phyloP scores from a whole-genome alignment of 1,140 invertebrate genomes.

The Nixonia krombeini region DNA sequence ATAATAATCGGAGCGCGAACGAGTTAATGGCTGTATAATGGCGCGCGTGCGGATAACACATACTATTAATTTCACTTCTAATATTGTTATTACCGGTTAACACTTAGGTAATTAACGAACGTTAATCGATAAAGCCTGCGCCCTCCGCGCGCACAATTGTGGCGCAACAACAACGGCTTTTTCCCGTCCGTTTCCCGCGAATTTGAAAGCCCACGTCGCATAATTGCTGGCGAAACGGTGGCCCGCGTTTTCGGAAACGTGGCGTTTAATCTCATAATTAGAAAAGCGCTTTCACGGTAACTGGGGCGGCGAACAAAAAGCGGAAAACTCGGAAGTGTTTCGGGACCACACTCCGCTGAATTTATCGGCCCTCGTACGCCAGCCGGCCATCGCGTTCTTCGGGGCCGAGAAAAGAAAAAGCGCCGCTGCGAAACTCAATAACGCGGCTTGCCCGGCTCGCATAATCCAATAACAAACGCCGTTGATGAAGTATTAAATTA shows the following conservation, averaged over 20 bases:
- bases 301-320: constrained; percentile 24
- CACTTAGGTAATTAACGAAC: no score
- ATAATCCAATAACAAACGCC: constrained; percentile 26
- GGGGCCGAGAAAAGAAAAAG: constrained; percentile 21
- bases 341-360: constrained; percentile 16
- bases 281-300: constrained; percentile 33
- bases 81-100: no score
- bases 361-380: constrained; percentile 27
- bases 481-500: constrained; percentile 35
- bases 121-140: no score
- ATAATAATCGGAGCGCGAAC: no score
- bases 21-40: no score
- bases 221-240: constrained; percentile 38
- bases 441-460: constrained; percentile 22
- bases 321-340: constrained; percentile 22
- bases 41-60: no score
- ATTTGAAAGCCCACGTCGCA: constrained; percentile 23
- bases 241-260: constrained; percentile 33
- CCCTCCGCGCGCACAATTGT: no score
- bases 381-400: constrained; percentile 13
- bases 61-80: no score
- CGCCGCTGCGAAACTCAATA: constrained; percentile 22
- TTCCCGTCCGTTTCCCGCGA: constrained; percentile 6
- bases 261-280: constrained; percentile 59
- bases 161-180: no score